Evolutionary conservation across 2,113 vertebrate genomes (phyloP), one percentile per base, ranked within the genome.

Genomic region (Brienomyrus brachyistius): DNA sequence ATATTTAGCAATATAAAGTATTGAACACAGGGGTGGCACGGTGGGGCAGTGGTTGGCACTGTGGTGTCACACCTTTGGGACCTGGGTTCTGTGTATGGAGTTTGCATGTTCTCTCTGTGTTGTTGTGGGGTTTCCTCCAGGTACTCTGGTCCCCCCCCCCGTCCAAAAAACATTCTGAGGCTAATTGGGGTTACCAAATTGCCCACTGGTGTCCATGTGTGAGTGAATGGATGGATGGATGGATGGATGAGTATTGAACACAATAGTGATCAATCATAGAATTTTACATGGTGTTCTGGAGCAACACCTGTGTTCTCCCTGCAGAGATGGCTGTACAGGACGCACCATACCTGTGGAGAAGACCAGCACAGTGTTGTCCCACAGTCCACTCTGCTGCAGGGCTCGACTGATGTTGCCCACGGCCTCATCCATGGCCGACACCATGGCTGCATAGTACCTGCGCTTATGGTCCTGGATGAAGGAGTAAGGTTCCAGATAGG

Each of bases 361-460:
- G 90, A 99, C 90, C 35, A 99, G 94, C 90, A 99, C 92, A 0
- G 97, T 98, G 94, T 98, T 97, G 92, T 97, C 47, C 98, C 98
- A 99, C 27, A 99, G 96, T 56, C 97, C 97, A 0, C 21, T 66
- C n/a, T 91, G 92, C 91, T 94, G 95, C 91, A 99, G 92, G 70
- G 97, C 97, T 66, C 66, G 91, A 0, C 96, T 98, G 92, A 99
- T 95, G 94, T 99, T 99, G 91, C 98, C 97, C 90, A 99, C 96
- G 0, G 98, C 98, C 93, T 99, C 98, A 88, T 99, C 98, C 98
- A 99, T 97, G 50, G 96, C 96, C 0, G 97, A 95, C 91, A 97
- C 97, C 98, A 99, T 99, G 66, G 97, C 98, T 0, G 98, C 98
- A 13, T 97, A 99, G 23, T 43, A 19, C 10, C 94, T 96, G 52